Conservation (phyloP, 2,113 vertebrate species). For the Mellivora capensis region DNA sequence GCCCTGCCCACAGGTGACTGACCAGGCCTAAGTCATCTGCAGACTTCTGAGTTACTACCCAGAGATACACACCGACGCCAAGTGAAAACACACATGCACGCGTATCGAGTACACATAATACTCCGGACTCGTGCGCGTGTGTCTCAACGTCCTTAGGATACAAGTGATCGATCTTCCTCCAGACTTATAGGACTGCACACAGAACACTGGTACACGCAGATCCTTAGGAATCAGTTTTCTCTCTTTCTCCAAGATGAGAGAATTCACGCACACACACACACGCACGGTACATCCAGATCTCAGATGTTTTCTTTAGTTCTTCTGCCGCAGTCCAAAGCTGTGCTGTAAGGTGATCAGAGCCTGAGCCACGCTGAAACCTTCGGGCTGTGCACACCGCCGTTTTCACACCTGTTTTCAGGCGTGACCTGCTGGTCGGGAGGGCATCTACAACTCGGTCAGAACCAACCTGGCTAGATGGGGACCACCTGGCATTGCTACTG, state of each 20-base stretch:
- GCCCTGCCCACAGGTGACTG: neutral
- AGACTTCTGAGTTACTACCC: neutral
- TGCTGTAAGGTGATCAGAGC: constrained; percentile 81
- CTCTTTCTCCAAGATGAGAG: neutral
- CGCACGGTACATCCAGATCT: constrained; percentile 62
- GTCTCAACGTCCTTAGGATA: neutral
- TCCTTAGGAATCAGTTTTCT: neutral
- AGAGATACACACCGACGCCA: neutral
- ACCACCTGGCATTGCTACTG: constrained; percentile 74
- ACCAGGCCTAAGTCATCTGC: neutral
- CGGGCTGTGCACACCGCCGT: constrained; percentile 79
- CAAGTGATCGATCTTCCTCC: constrained; percentile 64
- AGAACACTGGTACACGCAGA: neutral
- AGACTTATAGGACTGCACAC: neutral
- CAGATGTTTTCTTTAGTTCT: constrained; percentile 74
- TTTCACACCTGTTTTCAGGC: constrained; percentile 85
- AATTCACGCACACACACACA: neutral
- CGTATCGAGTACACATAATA: neutral
- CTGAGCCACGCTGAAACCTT: constrained; percentile 83
- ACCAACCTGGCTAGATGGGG: constrained; percentile 79
- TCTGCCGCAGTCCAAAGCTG: constrained; percentile 71
- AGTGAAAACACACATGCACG: neutral
- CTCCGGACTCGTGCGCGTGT: constrained; percentile 46
- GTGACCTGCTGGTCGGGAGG: constrained; percentile 82
- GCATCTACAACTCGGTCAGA: constrained; percentile 84